Evolutionary conservation across 2,113 vertebrate genomes (phyloP).

Genomic region (Aegypius monachus): DNA sequence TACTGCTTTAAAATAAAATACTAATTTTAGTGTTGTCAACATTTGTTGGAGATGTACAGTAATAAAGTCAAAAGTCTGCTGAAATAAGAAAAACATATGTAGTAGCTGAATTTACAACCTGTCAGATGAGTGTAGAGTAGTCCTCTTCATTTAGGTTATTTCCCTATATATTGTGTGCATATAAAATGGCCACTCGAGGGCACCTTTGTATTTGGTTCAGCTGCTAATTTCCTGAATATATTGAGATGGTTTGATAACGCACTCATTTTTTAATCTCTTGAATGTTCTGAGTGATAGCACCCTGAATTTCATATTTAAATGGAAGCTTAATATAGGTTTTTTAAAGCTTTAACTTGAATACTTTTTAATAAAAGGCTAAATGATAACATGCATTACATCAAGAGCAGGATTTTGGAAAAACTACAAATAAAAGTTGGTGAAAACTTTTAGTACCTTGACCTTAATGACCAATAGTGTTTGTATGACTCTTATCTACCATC

Average conservation of each 20-base stretch:
- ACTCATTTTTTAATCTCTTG: neutral
- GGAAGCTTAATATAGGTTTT: neutral
- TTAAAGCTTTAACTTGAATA: neutral
- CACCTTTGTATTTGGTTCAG: conserved; percentile 27
- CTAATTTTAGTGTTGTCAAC: neutral
- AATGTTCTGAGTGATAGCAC: neutral
- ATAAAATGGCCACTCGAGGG: conserved; percentile 35
- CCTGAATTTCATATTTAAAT: neutral
- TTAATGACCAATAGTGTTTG: fast-evolving
- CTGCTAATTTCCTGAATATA: neutral
- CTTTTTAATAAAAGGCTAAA: neutral
- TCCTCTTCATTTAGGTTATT: neutral
- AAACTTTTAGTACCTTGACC: neutral
- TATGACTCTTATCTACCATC: neutral
- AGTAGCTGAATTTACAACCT: neutral
- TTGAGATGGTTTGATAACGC: neutral
- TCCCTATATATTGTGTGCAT: neutral
- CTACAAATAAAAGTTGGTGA: neutral
- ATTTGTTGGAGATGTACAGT: neutral
- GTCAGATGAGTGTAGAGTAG: neutral
- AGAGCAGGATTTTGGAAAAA: neutral
- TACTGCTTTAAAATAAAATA: neutral
- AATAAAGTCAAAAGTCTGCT: neutral
- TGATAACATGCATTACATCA: neutral
- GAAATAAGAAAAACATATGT: neutral